phyloP scores from a whole-genome alignment of 2,797 vertebrate genomes.

The Mus caroli region DNA sequence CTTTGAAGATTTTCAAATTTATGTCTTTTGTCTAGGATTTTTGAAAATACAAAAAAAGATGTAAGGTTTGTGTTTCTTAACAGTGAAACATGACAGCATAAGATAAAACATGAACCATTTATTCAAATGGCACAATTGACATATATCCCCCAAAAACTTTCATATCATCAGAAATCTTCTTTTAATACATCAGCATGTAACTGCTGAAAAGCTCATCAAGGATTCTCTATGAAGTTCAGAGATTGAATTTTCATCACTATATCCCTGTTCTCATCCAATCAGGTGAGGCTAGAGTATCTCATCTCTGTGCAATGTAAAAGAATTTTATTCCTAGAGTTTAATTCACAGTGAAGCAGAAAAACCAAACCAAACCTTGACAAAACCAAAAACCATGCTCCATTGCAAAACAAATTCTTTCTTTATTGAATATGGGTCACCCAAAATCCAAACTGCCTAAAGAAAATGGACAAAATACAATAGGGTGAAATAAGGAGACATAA shows the following conservation, averaged over 20 bases:
- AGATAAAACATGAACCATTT: background rate
- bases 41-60: slow-evolving; percentile 35
- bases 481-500: background rate
- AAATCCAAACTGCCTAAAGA: slow-evolving; percentile 3
- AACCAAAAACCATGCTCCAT: background rate
- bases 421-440: background rate
- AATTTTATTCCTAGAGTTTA: slow-evolving; percentile 16
- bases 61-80: background rate
- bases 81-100: background rate
- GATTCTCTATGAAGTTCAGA: slow-evolving; percentile 3
- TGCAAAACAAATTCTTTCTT: slow-evolving; percentile 45
- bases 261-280: background rate
- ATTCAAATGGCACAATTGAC: slow-evolving; percentile 41
- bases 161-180: background rate
- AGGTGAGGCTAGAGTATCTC: background rate
- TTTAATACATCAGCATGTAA: background rate
- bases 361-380: too few species aligned
- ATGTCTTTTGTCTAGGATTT: slow-evolving; percentile 8
- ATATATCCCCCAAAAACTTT: background rate
- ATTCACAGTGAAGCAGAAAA: slow-evolving; percentile 30
- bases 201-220: slow-evolving; percentile 40
- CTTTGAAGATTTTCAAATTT: slow-evolving; percentile 8
- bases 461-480: slow-evolving; percentile 43
- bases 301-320: background rate
- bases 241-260: slow-evolving; percentile 36